phyloP scores from a whole-genome alignment of 2,113 vertebrate genomes.

The Notiomystis cincta region DNA sequence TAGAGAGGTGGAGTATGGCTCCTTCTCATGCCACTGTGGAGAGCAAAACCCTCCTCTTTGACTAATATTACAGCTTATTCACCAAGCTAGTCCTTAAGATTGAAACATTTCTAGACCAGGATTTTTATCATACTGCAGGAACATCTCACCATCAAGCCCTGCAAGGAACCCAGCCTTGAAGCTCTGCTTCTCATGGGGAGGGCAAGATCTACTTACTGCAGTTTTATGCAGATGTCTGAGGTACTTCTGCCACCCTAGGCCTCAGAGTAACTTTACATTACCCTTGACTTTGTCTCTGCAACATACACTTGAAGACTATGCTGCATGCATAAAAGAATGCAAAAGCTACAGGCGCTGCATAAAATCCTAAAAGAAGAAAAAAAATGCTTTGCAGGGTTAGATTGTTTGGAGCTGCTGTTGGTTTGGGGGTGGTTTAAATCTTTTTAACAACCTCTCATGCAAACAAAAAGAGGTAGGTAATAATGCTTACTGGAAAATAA shows the following conservation, averaged over 20 bases:
- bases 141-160: not conserved
- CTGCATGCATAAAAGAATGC: not conserved
- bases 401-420: not conserved
- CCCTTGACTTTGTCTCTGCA: not conserved
- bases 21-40: not conserved
- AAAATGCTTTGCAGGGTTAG: not conserved
- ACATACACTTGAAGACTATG: accelerated
- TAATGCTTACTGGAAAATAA: not conserved
- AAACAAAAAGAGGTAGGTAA: conserved; percentile 5
- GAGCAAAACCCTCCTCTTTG: not conserved
- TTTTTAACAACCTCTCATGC: conserved; percentile 15
- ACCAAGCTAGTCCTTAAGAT: not conserved
- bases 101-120: not conserved
- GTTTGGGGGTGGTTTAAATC: not conserved
- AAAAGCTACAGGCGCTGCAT: not conserved
- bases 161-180: not conserved
- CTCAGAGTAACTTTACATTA: not conserved
- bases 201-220: not conserved
- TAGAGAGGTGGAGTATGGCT: not conserved
- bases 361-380: not conserved
- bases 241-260: not conserved
- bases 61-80: not conserved
- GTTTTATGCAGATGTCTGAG: not conserved
- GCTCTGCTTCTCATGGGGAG: not conserved
- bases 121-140: not conserved